Base-by-base conservation (phyloP, 2,888 invertebrate genomes). In the Sesia apiformis region DNA sequence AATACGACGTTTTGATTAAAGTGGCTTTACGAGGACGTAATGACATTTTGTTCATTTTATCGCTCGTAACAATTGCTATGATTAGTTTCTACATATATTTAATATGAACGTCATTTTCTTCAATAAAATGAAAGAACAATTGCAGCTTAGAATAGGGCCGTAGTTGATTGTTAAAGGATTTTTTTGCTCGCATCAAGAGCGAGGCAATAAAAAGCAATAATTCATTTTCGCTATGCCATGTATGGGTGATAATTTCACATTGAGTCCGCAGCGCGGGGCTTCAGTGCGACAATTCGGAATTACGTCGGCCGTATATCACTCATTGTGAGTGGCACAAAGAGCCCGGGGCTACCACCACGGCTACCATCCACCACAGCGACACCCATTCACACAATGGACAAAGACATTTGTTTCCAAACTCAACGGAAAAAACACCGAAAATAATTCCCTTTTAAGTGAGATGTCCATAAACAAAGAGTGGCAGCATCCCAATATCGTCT, bases 171-270 rank as follows among this genome's bases (percentile, higher is more conserved):
- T 61, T 63, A 63, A 68, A 70, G 65, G 72, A 64, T 69, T 72
- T 79, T n/a, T 78, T 74, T 65, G 67, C 72, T 68, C 67, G 65
- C 64, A 65, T 69, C 66, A 64, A 67, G 72, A 72, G 76, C 62
- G 63, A 66, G 55, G 74, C 70, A 80, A 84, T 84, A 81, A 83
- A 81, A 78, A 77, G 84, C 76, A 76, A 87, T 88, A 87, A 87
- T 84, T 89, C 87, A 87, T 87, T 84, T 89, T 88, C 83, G 87
- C 82, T 85, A 84, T 86, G 86, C 87, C 79, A 74, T 79, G 82
- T 82, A 84, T 79, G 83, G 84, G 80, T 84, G 86, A 87, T 89
- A 82, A 89, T 89, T 87, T 81, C 78, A 78, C 81, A 84, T 85
- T 82, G 81, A 84, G 74, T 66, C 66, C 64, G 66, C 72, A 67